Conservation (phyloP, 2,113 vertebrate genomes). For the Arothron firmamentum region DNA sequence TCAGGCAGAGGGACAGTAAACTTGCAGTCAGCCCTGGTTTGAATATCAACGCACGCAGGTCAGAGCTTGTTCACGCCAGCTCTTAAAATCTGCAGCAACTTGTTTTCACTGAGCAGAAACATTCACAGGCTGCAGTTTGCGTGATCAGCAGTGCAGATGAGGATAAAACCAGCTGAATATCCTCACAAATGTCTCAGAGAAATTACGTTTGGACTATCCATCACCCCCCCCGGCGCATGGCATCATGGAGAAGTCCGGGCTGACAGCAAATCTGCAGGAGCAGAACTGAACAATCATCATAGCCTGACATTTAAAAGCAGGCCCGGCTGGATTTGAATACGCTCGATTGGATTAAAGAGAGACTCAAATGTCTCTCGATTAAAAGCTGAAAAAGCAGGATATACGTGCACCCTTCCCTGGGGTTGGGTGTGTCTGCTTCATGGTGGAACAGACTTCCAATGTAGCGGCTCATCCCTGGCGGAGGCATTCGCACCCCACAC, state of each 20-base stretch:
- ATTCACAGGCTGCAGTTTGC: conserved; percentile 21
- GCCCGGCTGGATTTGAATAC: too few relatives aligned
- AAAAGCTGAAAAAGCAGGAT: conserved; percentile 5
- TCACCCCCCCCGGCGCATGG: too few relatives aligned
- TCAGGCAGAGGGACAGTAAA: not conserved
- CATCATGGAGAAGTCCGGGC: too few relatives aligned
- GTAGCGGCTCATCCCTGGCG: conserved; percentile 9
- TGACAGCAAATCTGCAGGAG: too few relatives aligned
- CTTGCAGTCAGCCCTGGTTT: not conserved
- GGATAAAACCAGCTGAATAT: too few relatives aligned
- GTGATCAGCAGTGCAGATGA: too few relatives aligned
- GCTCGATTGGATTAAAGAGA: too few relatives aligned
- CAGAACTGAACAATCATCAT: too few relatives aligned
- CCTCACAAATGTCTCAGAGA: too few relatives aligned
- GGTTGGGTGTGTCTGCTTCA: conserved; percentile 35
- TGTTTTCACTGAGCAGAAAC: conserved; percentile 1
- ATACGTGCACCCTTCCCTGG: conserved; percentile 11
- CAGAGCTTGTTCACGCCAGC: not conserved
- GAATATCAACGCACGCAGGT: conserved; percentile 1
- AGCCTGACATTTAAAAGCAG: too few relatives aligned
- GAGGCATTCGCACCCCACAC: conserved; percentile 3
- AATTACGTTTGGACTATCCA: too few relatives aligned
- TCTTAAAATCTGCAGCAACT: not conserved
- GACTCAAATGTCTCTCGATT: not conserved
- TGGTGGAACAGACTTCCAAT: conserved; percentile 22